A percentile compares a stretch with the other conserved stretches of the same genome.
Evolutionary conservation across 2,888 invertebrate genomes (phyloP).

Genomic region (Bibio marci): DNA sequence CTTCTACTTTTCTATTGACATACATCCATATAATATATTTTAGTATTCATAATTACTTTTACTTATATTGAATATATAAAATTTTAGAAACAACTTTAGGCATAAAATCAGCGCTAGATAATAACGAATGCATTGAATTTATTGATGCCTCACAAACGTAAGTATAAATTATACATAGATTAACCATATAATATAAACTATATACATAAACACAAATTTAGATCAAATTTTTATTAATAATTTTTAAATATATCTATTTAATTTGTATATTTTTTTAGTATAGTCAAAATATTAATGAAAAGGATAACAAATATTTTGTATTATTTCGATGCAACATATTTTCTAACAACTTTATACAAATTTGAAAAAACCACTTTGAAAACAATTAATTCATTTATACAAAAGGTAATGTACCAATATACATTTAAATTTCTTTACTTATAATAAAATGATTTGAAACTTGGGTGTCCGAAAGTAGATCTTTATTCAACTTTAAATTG

Average conservation of each 20-base stretch:
- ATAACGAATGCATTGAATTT: not conserved
- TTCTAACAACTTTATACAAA: not conserved
- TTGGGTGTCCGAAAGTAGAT: too few species aligned
- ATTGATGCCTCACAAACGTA: not conserved
- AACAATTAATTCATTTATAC: not conserved
- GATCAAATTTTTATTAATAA: too few species aligned
- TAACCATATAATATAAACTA: too few species aligned
- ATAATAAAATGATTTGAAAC: constrained; percentile 16
- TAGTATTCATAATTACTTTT: too few species aligned
- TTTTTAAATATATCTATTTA: too few species aligned
- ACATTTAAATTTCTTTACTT: constrained; percentile 12
- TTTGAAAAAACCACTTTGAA: not conserved
- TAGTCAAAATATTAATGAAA: not conserved
- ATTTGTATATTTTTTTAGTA: not conserved
- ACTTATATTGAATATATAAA: not conserved
- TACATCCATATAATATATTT: too few species aligned
- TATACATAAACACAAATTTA: too few species aligned
- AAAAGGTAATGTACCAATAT: not conserved
- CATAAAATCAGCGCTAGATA: not conserved
- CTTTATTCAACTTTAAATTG: too few species aligned
- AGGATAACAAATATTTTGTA: not conserved
- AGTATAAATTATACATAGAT: too few species aligned
- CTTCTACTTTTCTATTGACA: too few species aligned
- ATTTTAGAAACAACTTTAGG: not conserved
- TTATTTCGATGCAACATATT: not conserved